phyloP scores from a whole-genome alignment of 2,888 invertebrate species.

The Troides aeacus region DNA sequence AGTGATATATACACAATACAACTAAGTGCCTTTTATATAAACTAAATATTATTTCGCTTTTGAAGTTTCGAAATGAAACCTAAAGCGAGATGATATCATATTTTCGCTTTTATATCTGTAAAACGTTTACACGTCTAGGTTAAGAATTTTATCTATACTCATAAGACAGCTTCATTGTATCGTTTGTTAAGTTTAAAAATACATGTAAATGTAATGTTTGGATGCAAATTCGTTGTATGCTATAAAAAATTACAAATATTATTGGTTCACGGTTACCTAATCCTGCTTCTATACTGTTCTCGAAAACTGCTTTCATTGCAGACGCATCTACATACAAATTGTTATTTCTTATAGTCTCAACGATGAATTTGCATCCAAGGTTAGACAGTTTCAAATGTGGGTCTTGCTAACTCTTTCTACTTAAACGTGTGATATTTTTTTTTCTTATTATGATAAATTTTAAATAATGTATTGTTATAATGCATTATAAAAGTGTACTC shows the following conservation, averaged over 20 bases:
- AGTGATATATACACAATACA: conserved; percentile 32
- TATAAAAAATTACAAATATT: conserved; percentile 5
- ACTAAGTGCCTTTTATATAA: conserved; percentile 35
- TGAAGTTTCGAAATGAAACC: conserved; percentile 64
- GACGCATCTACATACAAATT: conserved; percentile 13
- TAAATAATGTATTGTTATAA: background rate
- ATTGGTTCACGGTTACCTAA: background rate
- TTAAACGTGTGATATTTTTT: background rate
- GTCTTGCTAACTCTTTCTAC: background rate
- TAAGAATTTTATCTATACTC: conserved; percentile 9
- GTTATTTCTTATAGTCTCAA: conserved; percentile 2
- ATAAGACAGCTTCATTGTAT: background rate
- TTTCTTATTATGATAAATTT: conserved; percentile 2
- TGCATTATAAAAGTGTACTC: background rate
- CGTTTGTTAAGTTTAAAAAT: background rate
- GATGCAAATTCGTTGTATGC: background rate
- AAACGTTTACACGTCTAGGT: conserved; percentile 30
- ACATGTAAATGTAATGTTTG: background rate
- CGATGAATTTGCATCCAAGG: conserved; percentile 5
- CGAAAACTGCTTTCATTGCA: conserved; percentile 1
- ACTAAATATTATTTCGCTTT: conserved; percentile 53
- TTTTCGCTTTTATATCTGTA: conserved; percentile 34
- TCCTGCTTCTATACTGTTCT: background rate
- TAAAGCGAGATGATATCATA: conserved; percentile 54
- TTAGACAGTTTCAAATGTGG: background rate